Evolutionary conservation across 2,797 vertebrate species (phyloP).

Genomic region (Lycodopsis pacificus): DNA sequence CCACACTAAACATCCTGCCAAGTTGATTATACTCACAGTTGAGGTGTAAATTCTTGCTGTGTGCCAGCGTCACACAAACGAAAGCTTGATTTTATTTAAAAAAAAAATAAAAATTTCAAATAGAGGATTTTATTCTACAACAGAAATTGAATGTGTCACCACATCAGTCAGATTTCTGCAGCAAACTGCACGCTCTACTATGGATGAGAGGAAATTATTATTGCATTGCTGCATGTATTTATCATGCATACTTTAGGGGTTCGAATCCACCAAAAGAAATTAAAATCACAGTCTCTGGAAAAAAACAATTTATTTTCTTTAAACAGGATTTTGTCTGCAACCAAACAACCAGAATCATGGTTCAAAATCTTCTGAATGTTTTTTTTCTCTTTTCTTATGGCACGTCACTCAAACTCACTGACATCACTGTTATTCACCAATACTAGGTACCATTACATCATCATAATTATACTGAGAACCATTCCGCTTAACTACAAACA

Average conservation of each 20-base stretch:
- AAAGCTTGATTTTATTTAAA: too few relatives aligned
- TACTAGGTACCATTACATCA: conserved; percentile 26
- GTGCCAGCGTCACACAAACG: too few relatives aligned
- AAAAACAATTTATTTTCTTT: conserved; percentile 50
- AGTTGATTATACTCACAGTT: neutral
- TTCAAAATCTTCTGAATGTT: conserved; percentile 18
- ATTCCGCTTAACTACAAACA: conserved; percentile 12
- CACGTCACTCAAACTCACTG: conserved; percentile 52
- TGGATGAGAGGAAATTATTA: neutral
- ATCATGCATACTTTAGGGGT: neutral
- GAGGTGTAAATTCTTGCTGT: too few relatives aligned
- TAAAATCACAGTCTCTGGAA: conserved; percentile 9
- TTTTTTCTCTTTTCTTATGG: neutral
- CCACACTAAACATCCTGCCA: neutral
- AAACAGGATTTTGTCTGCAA: conserved; percentile 51
- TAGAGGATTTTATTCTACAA: neutral
- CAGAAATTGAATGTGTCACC: neutral
- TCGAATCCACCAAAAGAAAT: neutral
- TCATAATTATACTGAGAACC: conserved; percentile 34
- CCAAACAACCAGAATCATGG: conserved; percentile 41
- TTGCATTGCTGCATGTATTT: neutral
- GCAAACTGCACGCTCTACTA: neutral
- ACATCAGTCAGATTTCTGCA: neutral
- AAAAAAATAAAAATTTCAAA: too few relatives aligned
- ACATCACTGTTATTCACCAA: conserved; percentile 50